A percentile compares a stretch with the other conserved stretches of the same genome.
Evolutionary conservation across 2,888 invertebrate species (phyloP).

Genomic region (Latrodectus hesperus): DNA sequence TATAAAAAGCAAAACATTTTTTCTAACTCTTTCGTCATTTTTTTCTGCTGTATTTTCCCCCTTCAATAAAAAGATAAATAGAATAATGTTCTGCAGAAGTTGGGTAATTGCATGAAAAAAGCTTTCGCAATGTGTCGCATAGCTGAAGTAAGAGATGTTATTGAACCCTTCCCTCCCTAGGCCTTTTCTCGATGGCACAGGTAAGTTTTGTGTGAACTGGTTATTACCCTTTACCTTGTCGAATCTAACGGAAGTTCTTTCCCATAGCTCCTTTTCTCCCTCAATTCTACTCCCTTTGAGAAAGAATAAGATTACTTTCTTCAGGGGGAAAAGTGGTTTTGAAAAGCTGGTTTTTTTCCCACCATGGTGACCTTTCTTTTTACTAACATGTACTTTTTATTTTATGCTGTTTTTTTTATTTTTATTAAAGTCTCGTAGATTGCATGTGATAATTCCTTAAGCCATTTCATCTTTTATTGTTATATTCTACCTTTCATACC

Average conservation of each 20-base stretch:
- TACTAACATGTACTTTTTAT: neutral
- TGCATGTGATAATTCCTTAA: too few species aligned
- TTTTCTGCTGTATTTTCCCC: conserved; percentile 16
- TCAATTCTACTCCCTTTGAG: conserved; percentile 27
- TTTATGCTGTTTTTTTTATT: neutral
- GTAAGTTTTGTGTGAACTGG: conserved; percentile 62
- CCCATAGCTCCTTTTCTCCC: conserved; percentile 35
- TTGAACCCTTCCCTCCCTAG: conserved; percentile 54
- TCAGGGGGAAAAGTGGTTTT: conserved; percentile 37
- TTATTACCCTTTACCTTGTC: conserved; percentile 67
- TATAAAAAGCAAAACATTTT: conserved; percentile 26
- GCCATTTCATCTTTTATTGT: too few species aligned
- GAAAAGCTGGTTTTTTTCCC: conserved; percentile 25
- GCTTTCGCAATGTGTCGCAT: conserved; percentile 58
- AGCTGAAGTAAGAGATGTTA: conserved; percentile 59
- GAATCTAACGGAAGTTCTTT: conserved; percentile 63
- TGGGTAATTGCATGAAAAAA: conserved; percentile 34
- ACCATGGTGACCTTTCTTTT: conserved; percentile 15
- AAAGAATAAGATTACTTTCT: conserved; percentile 12
- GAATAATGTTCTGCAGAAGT: conserved; percentile 43
- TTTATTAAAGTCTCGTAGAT: too few species aligned
- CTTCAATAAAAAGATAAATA: conserved; percentile 40
- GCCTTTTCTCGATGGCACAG: conserved; percentile 49
- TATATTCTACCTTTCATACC: too few species aligned
- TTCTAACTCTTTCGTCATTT: conserved; percentile 27